Evolutionary conservation across 2,797 vertebrate genomes (phyloP).

Genomic region (Gallinago solitaria): DNA sequence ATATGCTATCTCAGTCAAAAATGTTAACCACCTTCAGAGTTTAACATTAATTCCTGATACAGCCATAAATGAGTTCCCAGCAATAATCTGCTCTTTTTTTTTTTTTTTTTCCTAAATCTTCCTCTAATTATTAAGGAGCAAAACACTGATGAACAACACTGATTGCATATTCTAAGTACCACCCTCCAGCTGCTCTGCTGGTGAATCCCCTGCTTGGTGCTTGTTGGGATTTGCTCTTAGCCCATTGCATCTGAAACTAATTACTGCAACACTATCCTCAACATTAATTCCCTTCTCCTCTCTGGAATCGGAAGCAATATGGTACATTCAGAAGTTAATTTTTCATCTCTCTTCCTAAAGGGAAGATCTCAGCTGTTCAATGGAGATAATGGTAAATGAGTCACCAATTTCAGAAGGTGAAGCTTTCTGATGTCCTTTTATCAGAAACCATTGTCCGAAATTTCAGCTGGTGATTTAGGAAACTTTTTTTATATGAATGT

Average conservation of each 20-base stretch:
- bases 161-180: conserved; percentile 16
- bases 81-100: background rate
- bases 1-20: conserved; percentile 1
- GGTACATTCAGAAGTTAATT: conserved; percentile 24
- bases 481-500: conserved; percentile 56
- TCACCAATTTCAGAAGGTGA: conserved; percentile 61
- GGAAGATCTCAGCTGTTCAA: conserved; percentile 22
- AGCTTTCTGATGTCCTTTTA: conserved; percentile 36
- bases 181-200: conserved; percentile 54
- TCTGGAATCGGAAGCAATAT: conserved; percentile 11
- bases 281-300: conserved; percentile 47
- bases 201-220: conserved; percentile 46
- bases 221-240: conserved; percentile 57
- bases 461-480: conserved; percentile 70
- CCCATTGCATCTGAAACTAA: conserved; percentile 37
- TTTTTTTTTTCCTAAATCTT: background rate
- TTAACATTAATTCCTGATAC: background rate
- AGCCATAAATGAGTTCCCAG: background rate
- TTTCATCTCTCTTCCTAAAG: conserved; percentile 41
- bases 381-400: conserved; percentile 49
- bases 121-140: conserved; percentile 42
- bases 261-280: conserved; percentile 20
- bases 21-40: conserved; percentile 19
- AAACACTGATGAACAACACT: conserved; percentile 45
- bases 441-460: conserved; percentile 54